Percentiles rank a stretch among this genome's conserved stretches.
phyloP scores from a whole-genome alignment of 2,888 invertebrate genomes.

The Melanostoma mellinum region DNA sequence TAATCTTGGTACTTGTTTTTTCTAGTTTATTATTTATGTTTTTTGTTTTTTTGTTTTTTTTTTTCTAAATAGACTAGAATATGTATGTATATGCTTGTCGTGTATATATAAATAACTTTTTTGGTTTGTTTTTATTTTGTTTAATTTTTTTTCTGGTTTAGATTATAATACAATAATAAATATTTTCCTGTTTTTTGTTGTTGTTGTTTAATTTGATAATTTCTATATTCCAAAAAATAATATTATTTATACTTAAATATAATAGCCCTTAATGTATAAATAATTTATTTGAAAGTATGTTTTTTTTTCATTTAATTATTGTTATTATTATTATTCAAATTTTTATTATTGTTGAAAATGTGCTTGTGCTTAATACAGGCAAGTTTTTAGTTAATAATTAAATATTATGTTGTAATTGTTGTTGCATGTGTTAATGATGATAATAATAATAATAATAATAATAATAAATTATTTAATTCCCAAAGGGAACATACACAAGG shows the following conservation, averaged over 20 bases:
- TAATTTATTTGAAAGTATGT: constrained; percentile 10
- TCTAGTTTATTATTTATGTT: constrained; percentile 58
- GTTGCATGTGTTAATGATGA: constrained; percentile 43
- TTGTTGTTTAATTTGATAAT: constrained; percentile 60
- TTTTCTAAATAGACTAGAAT: constrained; percentile 67
- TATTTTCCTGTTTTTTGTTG: constrained; percentile 57
- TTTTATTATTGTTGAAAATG: constrained; percentile 52
- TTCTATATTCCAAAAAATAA: constrained; percentile 71
- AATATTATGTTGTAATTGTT: constrained; percentile 46
- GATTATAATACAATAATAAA: constrained; percentile 66
- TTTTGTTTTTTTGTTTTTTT: constrained; percentile 36
- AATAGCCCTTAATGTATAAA: constrained; percentile 70
- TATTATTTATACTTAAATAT: constrained; percentile 69
- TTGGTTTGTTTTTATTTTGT: constrained; percentile 42
- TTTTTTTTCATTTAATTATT: constrained; percentile 54
- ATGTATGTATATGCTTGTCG: constrained; percentile 70
- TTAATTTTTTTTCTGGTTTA: constrained; percentile 50
- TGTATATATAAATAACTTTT: constrained; percentile 71
- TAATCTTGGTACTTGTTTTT: constrained; percentile 67
- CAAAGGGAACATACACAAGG: constrained; percentile 56
- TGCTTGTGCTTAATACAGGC: constrained; percentile 68
- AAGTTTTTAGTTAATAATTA: constrained; percentile 63
- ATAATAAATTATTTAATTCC: constrained; percentile 62
- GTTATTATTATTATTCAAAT: constrained; percentile 45
- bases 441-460: constrained; percentile 61